These are phyloP conservation scores for Oncorhynchus kisutch DNA, from an alignment of 2,113 vertebrate species.

Conservation along the genomic window DNA sequence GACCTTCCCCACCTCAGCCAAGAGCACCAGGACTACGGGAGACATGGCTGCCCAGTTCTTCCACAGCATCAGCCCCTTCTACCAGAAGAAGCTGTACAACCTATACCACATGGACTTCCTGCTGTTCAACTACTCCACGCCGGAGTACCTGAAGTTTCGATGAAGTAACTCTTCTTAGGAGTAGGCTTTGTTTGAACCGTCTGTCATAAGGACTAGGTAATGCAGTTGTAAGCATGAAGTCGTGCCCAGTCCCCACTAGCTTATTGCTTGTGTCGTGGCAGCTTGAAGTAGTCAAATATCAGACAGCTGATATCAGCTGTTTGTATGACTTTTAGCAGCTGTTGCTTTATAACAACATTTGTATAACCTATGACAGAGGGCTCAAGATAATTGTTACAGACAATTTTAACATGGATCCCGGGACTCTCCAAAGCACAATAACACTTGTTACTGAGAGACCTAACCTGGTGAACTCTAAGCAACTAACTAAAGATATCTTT, in stretches of 20 bases:
- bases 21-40: slow-evolving; percentile 77
- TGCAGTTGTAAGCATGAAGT: background rate
- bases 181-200: background rate
- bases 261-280: background rate
- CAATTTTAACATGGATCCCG: background rate
- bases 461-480: background rate
- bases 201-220: background rate
- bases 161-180: slow-evolving; percentile 32
- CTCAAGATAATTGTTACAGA: background rate
- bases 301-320: background rate
- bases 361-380: too few species aligned
- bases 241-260: background rate
- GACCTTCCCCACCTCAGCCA: slow-evolving; percentile 78
- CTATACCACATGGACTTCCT: slow-evolving; percentile 96
- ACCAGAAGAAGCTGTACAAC: slow-evolving; percentile 90
- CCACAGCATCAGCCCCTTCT: slow-evolving; percentile 85
- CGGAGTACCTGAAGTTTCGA: slow-evolving; percentile 80
- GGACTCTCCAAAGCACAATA: background rate
- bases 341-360: background rate
- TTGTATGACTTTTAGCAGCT: background rate
- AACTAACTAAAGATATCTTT: too few species aligned
- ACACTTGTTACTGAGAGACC: background rate
- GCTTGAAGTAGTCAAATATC: background rate
- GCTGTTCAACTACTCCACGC: slow-evolving; percentile 93
- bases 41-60: slow-evolving; percentile 85